Conservation (phyloP, 2,113 vertebrate genomes). For the Capreolus pygargus region DNA sequence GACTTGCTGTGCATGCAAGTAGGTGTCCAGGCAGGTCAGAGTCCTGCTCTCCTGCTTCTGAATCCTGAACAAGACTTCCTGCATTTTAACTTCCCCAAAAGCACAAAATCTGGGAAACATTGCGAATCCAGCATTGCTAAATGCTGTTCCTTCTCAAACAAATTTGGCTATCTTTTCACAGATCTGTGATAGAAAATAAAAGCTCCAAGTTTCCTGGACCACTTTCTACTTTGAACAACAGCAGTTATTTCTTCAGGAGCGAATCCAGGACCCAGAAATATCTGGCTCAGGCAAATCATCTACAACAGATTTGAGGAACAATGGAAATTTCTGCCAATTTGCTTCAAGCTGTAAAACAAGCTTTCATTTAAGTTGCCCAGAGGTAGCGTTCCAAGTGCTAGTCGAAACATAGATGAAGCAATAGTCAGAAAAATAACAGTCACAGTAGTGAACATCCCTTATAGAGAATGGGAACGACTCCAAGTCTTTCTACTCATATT, state of each 20-base stretch:
- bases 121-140: constrained; percentile 18
- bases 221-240: neutral
- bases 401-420: constrained; percentile 47
- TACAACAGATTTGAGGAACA: neutral
- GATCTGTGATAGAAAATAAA: constrained; percentile 25
- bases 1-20: neutral
- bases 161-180: neutral
- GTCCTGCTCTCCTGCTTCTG: neutral
- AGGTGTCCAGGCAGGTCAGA: neutral
- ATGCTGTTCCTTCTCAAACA: neutral
- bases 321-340: constrained; percentile 24
- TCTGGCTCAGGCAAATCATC: neutral
- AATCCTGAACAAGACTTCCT: neutral
- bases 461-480: constrained; percentile 3
- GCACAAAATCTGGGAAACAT: constrained; percentile 52
- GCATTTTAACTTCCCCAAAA: neutral
- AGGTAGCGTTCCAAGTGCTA: neutral
- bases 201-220: neutral
- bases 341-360: constrained; percentile 35
- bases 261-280: neutral
- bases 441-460: neutral
- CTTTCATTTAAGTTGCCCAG: constrained; percentile 41
- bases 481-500: neutral
- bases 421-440: constrained; percentile 59
- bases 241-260: constrained; percentile 41